Evolutionary conservation across 1,140 invertebrate species (phyloP), one percentile per base, ranked within the genome.

Genomic region (Drosophila trapezifrons): DNA sequence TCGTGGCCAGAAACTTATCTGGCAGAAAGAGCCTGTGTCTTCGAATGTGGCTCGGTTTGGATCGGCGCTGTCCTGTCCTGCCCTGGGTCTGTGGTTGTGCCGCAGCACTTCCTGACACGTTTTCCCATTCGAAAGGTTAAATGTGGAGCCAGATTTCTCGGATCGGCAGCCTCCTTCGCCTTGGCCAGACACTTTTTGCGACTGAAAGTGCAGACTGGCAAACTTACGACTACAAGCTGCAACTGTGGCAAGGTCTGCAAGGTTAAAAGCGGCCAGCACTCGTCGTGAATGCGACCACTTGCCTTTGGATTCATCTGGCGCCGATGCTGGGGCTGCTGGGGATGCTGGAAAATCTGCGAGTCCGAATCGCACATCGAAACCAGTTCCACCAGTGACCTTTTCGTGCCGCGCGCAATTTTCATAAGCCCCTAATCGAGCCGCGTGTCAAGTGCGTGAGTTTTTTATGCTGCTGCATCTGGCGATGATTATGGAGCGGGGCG

Each of bases 201-300:
- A 40, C 49, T 43, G 65, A 69, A 40, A 4, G 42, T 42, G 59
- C 40, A 38, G 45, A 25, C 52, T 67, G 43, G 60, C 55, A 56
- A 51, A 71, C 43, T 64, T 76, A 62, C 62, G 69, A 67, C 62
- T 62, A 57, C 58, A 60, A 67, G 63, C 66, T 72, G 84, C 82
- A 87, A 87, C 84, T 87, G 83, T 89, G 83, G 84, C 83, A 87
- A 87, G 83, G 84, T 86, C 83, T 89, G 60, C 84, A 87, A 87
- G 83, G 83, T 87, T 87, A 87, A 70, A 71, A 82, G 69, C 55
- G 64, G 64, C 64, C 70, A 63, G 59, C 55, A 54, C 18, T 35
- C 32, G 51, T 60, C 59, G 78, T 76, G 79, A 69, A 63, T 62
- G 78, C 64, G 65, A 70, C 64, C 78, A 56, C 65, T 78, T 71